These are phyloP conservation scores for Atherinomorus stipes DNA, from an alignment of 2,113 vertebrate genomes.

Conservation along the genomic window DNA sequence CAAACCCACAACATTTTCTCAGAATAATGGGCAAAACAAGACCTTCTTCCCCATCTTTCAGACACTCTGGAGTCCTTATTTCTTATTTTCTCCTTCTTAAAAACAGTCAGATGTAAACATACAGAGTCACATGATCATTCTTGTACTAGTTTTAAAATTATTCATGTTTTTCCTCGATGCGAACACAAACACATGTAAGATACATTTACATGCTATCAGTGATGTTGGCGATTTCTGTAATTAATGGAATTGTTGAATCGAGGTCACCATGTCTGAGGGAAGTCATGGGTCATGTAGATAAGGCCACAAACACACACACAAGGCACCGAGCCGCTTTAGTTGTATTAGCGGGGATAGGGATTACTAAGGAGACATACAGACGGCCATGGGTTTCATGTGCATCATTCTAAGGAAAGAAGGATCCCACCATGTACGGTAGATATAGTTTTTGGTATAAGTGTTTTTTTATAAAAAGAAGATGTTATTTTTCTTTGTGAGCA, in stretches of 20 bases:
- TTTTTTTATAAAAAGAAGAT: no score
- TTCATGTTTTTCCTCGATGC: constrained; percentile 13
- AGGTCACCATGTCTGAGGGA: constrained; percentile 68
- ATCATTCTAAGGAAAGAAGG: constrained; percentile 48
- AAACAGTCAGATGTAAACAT: background rate
- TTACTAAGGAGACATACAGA: constrained; percentile 52
- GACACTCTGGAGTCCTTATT: no score
- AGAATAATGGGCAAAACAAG: no score
- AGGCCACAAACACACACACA: constrained; percentile 34
- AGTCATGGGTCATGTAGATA: constrained; percentile 60
- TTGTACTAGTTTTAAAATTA: background rate
- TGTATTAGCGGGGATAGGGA: constrained; percentile 72
- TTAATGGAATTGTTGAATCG: constrained; percentile 69
- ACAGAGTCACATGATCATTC: background rate
- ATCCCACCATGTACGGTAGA: constrained; percentile 14
- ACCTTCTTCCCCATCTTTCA: no score
- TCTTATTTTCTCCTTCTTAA: no score
- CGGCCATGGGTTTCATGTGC: constrained; percentile 44
- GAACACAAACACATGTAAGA: constrained; percentile 3
- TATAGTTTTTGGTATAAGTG: constrained; percentile 3
- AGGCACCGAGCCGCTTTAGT: constrained; percentile 64
- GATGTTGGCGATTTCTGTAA: constrained; percentile 45
- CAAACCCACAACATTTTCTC: no score
- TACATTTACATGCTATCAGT: background rate
- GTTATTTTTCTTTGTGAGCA: background rate